These are phyloP conservation scores for Smittia aterrima DNA, from an alignment of 2,888 invertebrate species.

Conservation along the genomic window DNA sequence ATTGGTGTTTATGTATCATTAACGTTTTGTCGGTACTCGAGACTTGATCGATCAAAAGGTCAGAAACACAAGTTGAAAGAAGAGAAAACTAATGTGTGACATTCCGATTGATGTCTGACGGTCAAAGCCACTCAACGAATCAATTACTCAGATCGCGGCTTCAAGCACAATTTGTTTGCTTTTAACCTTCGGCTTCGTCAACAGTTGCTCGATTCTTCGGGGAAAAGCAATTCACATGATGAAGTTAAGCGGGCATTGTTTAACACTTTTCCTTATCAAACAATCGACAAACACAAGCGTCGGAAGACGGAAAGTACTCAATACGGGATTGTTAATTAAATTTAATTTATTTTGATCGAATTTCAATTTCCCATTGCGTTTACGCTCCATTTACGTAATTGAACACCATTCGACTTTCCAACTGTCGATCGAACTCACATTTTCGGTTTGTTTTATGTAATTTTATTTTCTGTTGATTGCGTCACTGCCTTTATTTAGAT, in stretches of 20 bases:
- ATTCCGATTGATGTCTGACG: slow-evolving; percentile 31
- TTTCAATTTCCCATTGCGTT: neutral
- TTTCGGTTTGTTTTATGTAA: neutral
- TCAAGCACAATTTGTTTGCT: neutral
- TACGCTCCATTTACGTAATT: neutral
- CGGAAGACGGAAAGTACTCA: neutral
- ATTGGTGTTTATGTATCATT: neutral
- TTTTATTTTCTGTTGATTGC: neutral
- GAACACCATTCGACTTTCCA: neutral
- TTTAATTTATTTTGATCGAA: slow-evolving; percentile 3
- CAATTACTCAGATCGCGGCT: slow-evolving; percentile 21
- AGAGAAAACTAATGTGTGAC: slow-evolving; percentile 19
- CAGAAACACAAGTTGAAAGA: neutral
- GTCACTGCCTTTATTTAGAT: neutral
- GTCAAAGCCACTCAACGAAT: slow-evolving; percentile 38
- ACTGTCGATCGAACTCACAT: neutral
- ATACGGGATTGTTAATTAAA: slow-evolving; percentile 7
- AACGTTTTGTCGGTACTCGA: neutral
- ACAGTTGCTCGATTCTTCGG: neutral
- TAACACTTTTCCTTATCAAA: neutral
- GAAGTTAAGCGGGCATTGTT: neutral
- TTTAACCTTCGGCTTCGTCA: neutral
- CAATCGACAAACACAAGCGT: neutral
- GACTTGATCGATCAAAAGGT: neutral
- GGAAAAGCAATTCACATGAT: neutral